Percentiles rank a stretch among this genome's conserved stretches.
These are phyloP conservation scores for Maccullochella peelii DNA, from an alignment of 2,113 vertebrate species.

Conservation along the genomic window DNA sequence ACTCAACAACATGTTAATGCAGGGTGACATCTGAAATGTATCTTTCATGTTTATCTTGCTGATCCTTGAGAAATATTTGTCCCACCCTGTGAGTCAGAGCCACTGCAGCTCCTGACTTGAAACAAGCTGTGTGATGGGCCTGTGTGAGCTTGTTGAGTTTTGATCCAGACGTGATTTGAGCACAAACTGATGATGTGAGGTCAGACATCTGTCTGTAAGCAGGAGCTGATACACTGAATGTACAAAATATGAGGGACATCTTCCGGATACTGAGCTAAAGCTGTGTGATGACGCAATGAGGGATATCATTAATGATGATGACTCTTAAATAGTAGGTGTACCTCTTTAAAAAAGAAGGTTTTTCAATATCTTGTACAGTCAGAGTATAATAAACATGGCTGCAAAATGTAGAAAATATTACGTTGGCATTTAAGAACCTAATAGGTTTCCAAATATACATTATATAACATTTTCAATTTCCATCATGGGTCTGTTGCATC, in stretches of 20 bases:
- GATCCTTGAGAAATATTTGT: conserved; percentile 25
- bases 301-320: neutral
- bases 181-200: neutral
- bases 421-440: neutral
- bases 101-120: neutral
- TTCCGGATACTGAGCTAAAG: neutral
- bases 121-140: neutral
- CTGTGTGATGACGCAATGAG: neutral
- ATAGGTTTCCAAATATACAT: neutral
- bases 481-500: neutral
- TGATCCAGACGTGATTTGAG: neutral
- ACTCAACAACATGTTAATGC: neutral
- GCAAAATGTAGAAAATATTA: neutral
- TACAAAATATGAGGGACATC: neutral
- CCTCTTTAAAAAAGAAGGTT: neutral
- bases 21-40: neutral
- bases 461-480: neutral
- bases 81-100: conserved; percentile 53
- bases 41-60: neutral
- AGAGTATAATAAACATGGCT: neutral
- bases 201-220: neutral
- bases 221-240: neutral
- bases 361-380: neutral
- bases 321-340: neutral
- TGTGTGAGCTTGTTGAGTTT: conserved; percentile 46